Evolutionary conservation across 2,888 invertebrate species (phyloP), one percentile per base, ranked within the genome.

Genomic region (Lomographa bimaculata): DNA sequence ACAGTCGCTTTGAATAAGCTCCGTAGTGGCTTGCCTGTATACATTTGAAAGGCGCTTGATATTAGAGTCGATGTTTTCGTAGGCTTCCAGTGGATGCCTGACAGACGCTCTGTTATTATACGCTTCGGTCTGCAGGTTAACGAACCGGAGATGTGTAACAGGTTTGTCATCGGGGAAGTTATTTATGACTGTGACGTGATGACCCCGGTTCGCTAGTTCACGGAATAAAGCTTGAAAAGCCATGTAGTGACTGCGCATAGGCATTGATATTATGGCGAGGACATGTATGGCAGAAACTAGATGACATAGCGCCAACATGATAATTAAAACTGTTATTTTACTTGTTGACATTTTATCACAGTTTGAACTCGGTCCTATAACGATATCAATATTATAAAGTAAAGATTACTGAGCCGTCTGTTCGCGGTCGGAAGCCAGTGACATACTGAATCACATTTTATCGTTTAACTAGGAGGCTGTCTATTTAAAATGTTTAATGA

Each of bases 241-340:
- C 48, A 89, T 84, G 50, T 92, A 93, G 63, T 94, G 93, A 37
- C 93, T 93, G 38, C 89, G 90, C n/a, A n/a, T n/a, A n/a, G n/a
- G n/a, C n/a, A n/a, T n/a, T n/a, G n/a, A n/a, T n/a, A n/a, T n/a
- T 0, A 92, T 60, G 3, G 50, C 69, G 5, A 73, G 64, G 12
- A 72, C 18, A 82, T 92, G 40, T 91, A 73, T 57, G 87, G 90
- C 41, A 64, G 72, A 7, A n/a, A 39, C 64, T 53, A 61, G 20
- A 25, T 63, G 51, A 7, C 37, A 41, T 20, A 53, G 10, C 30
- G 7, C 11, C 7, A 35, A n/a, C 20, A 7, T 3, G 21, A 37
- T 24, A 11, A 43, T 6, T 5, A 42, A 28, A 3, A 7, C 7
- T 2, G 26, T 3, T 23, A 30, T 36, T 23, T 27, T 26, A 10